Evolutionary conservation across 2,113 vertebrate species (phyloP), one percentile per base, ranked within the genome.

Genomic region (Alosa alosa): DNA sequence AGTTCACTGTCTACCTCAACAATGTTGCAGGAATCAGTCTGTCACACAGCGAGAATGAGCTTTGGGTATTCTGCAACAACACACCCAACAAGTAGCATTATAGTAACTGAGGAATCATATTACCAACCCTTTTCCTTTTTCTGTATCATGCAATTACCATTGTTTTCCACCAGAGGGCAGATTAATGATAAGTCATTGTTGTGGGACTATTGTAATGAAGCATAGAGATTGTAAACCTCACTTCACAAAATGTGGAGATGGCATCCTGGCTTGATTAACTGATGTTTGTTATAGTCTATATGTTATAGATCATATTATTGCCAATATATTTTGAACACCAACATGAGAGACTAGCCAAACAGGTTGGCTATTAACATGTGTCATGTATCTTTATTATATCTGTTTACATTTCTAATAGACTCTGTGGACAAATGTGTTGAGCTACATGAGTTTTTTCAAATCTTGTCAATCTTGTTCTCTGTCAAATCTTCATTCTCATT

Each of bases 121-220:
- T 64, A 64, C 60, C 60, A 64, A n/a, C 20, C 60, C 18, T 9
- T 20, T 10, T 36, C 31, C 10, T 78, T 78, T 9, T 7, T 25
- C 60, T 64, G 6, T 25, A 4, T 17, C 31, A 39, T 78, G 72
- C 72, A 39, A 31, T 78, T 78, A 78, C 72, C 31, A 78, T 39
- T 78, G 31, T 78, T 78, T 17, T 17, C 72, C 72, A 78, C 72
- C 13, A 78, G 72, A 78, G 72, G 72, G 39, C 36, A 78, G 72
- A 4, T 11, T 78, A 15, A 78, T 15, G 10, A 15, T 78, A 78
- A 36, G 25, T 15, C 0, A 15, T 78, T 78, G 31, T 78, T 78
- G 25, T 10, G 11, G 10, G 2, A 31, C 64, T 68, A 31, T 15
- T 52, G 50, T 52, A 17, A 6, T 60, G 55, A 17, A 55, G 52